A percentile compares a stretch with the other conserved stretches of the same genome.
These are phyloP conservation scores for Gnatocerus cornutus DNA, from an alignment of 2,888 invertebrate genomes.

Conservation along the genomic window DNA sequence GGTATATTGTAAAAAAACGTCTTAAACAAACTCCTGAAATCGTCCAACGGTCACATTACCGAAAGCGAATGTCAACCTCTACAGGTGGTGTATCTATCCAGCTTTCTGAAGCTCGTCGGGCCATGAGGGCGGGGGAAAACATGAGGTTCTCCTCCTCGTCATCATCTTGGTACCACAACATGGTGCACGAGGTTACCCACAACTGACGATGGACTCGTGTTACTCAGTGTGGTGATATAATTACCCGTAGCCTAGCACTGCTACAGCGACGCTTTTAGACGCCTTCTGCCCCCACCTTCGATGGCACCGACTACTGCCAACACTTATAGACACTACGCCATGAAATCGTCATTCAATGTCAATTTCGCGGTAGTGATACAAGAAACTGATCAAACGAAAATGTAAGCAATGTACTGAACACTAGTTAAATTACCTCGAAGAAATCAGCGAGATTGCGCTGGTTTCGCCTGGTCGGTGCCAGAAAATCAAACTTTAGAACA, in stretches of 20 bases:
- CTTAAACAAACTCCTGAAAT: conserved; percentile 12
- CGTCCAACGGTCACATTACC: conserved; percentile 24
- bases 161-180: conserved; percentile 86
- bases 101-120: conserved; percentile 89
- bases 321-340: conserved; percentile 46
- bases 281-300: conserved; percentile 50
- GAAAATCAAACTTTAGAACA: conserved; percentile 15
- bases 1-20: neutral
- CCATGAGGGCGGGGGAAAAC: conserved; percentile 91
- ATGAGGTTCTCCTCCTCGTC: conserved; percentile 90
- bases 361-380: conserved; percentile 12
- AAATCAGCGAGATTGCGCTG: neutral
- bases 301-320: conserved; percentile 31
- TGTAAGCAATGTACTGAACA: neutral
- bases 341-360: conserved; percentile 45
- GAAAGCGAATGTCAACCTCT: conserved; percentile 75
- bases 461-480: conserved; percentile 10
- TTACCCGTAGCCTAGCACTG: conserved; percentile 48
- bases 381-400: neutral
- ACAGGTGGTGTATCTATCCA: conserved; percentile 92
- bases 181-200: conserved; percentile 62
- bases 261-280: conserved; percentile 62
- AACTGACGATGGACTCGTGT: conserved; percentile 34
- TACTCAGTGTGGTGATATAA: conserved; percentile 46
- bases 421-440: neutral